These are phyloP conservation scores for Oncorhynchus tshawytscha DNA, from an alignment of 2,113 vertebrate genomes.

Conservation along the genomic window DNA sequence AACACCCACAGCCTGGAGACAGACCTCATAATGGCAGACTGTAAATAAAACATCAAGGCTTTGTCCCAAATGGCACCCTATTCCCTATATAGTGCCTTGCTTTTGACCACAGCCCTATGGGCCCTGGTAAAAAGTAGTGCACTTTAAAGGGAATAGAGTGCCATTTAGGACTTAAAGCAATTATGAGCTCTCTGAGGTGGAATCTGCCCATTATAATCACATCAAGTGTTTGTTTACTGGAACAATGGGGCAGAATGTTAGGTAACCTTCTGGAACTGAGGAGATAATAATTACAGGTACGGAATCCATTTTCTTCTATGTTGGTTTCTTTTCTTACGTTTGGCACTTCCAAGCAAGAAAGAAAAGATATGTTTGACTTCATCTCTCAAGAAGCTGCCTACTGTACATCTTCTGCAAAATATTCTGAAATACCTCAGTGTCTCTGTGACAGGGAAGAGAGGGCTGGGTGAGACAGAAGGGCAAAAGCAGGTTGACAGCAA, in stretches of 20 bases:
- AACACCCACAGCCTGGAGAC: too few species aligned
- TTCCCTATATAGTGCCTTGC: too few species aligned
- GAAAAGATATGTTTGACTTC: neutral
- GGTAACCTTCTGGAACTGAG: neutral
- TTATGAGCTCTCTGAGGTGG: slow-evolving; percentile 1
- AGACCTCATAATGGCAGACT: too few species aligned
- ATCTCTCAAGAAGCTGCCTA: slow-evolving; percentile 5
- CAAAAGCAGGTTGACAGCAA: slow-evolving; percentile 36
- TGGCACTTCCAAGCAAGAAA: neutral
- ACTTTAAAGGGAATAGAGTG: too few species aligned
- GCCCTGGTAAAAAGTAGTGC: too few species aligned
- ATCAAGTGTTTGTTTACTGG: slow-evolving; percentile 1
- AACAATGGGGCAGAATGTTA: neutral
- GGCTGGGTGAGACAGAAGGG: neutral
- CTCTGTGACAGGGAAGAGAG: slow-evolving; percentile 10
- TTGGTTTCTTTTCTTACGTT: neutral
- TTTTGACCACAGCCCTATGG: too few species aligned
- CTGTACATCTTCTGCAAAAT: neutral
- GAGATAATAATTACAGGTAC: slow-evolving; percentile 4
- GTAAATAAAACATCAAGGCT: too few species aligned
- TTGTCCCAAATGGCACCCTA: too few species aligned
- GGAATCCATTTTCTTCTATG: neutral
- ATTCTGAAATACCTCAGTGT: neutral
- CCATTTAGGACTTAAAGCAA: too few species aligned
- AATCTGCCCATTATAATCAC: slow-evolving; percentile 3